Conservation (phyloP, 2,113 vertebrate species). For the Ceyx melanurus region DNA sequence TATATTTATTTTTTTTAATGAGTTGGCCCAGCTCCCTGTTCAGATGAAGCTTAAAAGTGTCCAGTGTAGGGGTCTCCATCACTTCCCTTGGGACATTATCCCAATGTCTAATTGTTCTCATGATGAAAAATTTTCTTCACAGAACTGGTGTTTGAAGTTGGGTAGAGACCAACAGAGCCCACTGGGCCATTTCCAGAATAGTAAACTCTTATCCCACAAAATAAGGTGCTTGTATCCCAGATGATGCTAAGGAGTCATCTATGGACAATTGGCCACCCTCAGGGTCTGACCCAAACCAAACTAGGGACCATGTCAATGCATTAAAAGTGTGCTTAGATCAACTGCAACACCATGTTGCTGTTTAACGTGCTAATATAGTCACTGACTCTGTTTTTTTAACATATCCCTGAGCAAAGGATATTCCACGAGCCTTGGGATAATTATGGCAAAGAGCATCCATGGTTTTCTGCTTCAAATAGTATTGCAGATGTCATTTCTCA, state of each 20-base stretch:
- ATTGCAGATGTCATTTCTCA: background rate
- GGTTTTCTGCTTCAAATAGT: background rate
- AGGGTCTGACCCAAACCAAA: background rate
- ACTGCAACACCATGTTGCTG: background rate
- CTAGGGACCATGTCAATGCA: accelerated
- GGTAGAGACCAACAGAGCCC: background rate
- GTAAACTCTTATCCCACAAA: background rate
- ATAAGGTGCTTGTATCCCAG: background rate
- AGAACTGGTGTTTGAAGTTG: background rate
- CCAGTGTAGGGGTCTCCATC: no score
- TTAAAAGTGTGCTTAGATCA: background rate
- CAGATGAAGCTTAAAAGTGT: no score
- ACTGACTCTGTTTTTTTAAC: background rate
- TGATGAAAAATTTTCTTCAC: no score
- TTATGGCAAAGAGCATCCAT: background rate
- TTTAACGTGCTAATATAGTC: background rate
- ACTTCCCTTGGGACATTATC: no score
- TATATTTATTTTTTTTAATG: no score
- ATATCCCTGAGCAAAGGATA: background rate
- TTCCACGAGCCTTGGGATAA: background rate
- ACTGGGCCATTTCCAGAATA: accelerated
- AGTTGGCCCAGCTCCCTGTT: no score
- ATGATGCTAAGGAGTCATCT: background rate
- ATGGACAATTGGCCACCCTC: background rate
- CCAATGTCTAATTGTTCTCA: no score